Base-by-base conservation (phyloP, 1,140 invertebrate genomes). In the Leptonema lineaticorne region DNA sequence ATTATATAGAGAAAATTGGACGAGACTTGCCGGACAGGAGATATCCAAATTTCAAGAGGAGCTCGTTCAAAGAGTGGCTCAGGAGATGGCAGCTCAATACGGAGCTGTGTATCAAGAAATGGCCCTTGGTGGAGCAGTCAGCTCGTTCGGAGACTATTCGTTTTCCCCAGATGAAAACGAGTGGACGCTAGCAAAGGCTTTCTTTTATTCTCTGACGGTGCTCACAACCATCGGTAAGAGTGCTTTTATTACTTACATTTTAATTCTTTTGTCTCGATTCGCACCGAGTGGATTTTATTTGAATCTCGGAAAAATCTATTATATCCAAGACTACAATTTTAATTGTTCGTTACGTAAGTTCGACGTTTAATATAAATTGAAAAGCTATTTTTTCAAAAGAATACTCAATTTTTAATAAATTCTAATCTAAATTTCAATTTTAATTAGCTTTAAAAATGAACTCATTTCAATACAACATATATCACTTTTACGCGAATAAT, bases 1-100 rank as follows among this genome's bases (percentile, higher is more conserved):
- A 74, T 85, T 97, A 24, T 96, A 97, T 79, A 88, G 91, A 75
- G 93, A 96, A 77, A 97, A 97, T 81, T 97, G 94, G 95, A 97
- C 95, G 53, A 84, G 90, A 74, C 69, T 83, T 26, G 81, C 81
- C 59, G 81, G 79, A 37, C 79, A 80, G 60, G 81, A 83, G 73
- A 83, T 83, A 70, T 72, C 81, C 50, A 83, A 83, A 74, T 83
- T 82, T 74, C 94, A 96, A 82, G 90, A 93, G 75, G 88, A 91
- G 77, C 83, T 96, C 68, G 87, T 96, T 67, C 87, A 92, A 76
- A 86, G 88, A 72, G 85, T 94, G 70, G 87, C 88, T 41, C 89
- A 91, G 72, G 90, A 92, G 77, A 88, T 93, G 78, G 79, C 81
- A 14, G 79, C 76, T 59, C 81, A 82, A 56, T 80, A 83, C 69